Base-by-base conservation (phyloP, 2,113 vertebrate genomes). In the Phaethon lepturus region DNA sequence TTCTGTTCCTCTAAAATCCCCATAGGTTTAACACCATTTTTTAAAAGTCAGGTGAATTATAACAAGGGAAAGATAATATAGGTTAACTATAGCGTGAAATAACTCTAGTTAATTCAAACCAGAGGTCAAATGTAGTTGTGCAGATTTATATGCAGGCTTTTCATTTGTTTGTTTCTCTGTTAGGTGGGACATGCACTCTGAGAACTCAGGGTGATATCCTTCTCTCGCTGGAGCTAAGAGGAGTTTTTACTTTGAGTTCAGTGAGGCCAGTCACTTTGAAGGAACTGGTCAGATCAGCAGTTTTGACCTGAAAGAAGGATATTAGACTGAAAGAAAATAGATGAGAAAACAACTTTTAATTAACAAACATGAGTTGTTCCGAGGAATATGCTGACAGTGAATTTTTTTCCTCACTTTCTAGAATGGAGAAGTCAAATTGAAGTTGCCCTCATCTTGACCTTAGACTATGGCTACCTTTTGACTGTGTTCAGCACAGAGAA, bases 291-390 rank as follows among this genome's bases (percentile, higher is more conserved):
- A 45, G 68, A 72, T 96, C 95, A 96, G 86, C 94, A 89, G 52
- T 95, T 97, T 95, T 69, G 10, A 17, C 76, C 66, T 93, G 69
- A 56, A 67, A 88, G 73, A 93, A 73, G 49, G 68, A 84, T 92
- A 93, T 74, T 77, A 89, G 47, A 50, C 69, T 81, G 84, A 75
- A 92, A 80, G 69, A 75, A 96, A 96, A 94, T n/a, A 94, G 77
- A 96, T 95, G 83, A 49, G 92, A 91, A 96, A 95, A 93, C 83
- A 95, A 76, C 66, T 93, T 97, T 94, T 95, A 97, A 94, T 95
- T 97, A 96, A 93, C 83, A 97, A 95, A 97, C 86, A 87, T 79
- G 86, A 89, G 76, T 24, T 86, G 66, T 78, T 85, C 44, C 26
- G 53, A 20, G 11, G 56, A 81, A 95, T 84, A 52, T 42, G 88